Evolutionary conservation across 1,140 invertebrate genomes (phyloP).

Genomic region (Halotydeus destructor): DNA sequence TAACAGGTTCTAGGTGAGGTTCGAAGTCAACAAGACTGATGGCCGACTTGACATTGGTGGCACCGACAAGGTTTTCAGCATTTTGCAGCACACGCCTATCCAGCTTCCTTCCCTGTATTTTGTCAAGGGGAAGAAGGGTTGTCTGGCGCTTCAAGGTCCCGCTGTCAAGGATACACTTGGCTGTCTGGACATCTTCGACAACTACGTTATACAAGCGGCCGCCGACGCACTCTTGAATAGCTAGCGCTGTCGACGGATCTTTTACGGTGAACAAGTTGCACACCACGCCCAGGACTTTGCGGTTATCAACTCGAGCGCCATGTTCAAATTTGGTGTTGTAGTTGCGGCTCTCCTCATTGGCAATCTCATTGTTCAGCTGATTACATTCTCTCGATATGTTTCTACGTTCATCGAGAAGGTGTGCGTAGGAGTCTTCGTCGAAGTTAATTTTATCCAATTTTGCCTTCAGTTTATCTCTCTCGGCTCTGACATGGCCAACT

Average conservation of each 20-base stretch:
- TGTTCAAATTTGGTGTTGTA: too few relatives aligned
- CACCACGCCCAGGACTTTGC: conserved; percentile 54
- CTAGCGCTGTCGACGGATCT: conserved; percentile 50
- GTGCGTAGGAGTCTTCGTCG: conserved; percentile 1
- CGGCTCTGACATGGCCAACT: conserved; percentile 28
- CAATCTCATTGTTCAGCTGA: neutral
- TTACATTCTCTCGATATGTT: too few relatives aligned
- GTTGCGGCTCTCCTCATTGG: neutral
- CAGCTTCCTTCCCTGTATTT: conserved; percentile 44
- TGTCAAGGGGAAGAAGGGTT: conserved; percentile 78
- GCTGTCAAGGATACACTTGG: conserved; percentile 56
- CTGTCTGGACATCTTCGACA: conserved; percentile 63
- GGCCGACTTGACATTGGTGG: conserved; percentile 59
- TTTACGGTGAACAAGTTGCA: conserved; percentile 49
- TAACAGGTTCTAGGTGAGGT: conserved; percentile 42
- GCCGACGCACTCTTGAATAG: conserved; percentile 55
- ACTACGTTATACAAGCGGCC: conserved; percentile 70
- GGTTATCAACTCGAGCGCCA: conserved; percentile 46
- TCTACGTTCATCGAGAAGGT: conserved; percentile 1
- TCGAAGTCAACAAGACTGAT: conserved; percentile 60
- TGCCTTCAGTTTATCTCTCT: conserved; percentile 31
- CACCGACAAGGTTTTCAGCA: conserved; percentile 47
- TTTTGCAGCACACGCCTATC: conserved; percentile 34
- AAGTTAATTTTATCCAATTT: conserved; percentile 10
- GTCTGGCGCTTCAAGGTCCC: conserved; percentile 54